Evolutionary conservation across 2,888 invertebrate genomes (phyloP).

Genomic region (Dynastes tityus): DNA sequence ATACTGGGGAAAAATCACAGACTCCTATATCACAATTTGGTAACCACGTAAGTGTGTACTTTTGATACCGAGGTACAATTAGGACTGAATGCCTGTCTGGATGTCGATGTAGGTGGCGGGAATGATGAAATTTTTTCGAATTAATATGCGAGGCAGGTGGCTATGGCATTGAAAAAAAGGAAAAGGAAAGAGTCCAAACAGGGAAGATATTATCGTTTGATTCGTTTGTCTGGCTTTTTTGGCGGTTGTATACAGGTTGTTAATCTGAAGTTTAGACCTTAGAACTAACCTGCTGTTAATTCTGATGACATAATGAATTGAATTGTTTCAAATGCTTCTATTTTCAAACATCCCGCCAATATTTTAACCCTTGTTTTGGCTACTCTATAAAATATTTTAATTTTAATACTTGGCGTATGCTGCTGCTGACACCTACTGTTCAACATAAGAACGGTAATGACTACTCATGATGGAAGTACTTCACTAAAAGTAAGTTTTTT

Average conservation of each 20-base stretch:
- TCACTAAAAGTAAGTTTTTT: no score
- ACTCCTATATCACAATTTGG: conserved; percentile 8
- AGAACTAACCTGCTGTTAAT: not conserved
- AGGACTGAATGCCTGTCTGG: conserved; percentile 14
- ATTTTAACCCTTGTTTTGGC: no score
- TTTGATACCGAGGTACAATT: conserved; percentile 21
- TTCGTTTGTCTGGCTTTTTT: not conserved
- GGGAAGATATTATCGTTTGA: not conserved
- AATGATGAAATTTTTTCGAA: conserved; percentile 30
- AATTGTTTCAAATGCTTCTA: not conserved
- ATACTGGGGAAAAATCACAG: conserved; percentile 8
- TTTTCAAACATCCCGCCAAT: no score
- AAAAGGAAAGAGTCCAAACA: not conserved
- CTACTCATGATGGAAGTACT: no score
- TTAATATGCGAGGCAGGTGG: conserved; percentile 46
- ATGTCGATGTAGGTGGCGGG: not conserved
- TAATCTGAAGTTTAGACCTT: not conserved
- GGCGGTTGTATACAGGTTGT: not conserved
- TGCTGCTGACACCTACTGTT: no score
- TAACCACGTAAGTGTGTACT: not conserved
- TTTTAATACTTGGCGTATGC: no score
- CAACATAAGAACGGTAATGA: no score
- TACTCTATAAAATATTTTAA: no score
- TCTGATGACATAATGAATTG: not conserved
- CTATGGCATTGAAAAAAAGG: conserved; percentile 44